These are phyloP conservation scores for Amblyjoppa proteus DNA, from an alignment of 2,888 invertebrate genomes.

Conservation along the genomic window DNA sequence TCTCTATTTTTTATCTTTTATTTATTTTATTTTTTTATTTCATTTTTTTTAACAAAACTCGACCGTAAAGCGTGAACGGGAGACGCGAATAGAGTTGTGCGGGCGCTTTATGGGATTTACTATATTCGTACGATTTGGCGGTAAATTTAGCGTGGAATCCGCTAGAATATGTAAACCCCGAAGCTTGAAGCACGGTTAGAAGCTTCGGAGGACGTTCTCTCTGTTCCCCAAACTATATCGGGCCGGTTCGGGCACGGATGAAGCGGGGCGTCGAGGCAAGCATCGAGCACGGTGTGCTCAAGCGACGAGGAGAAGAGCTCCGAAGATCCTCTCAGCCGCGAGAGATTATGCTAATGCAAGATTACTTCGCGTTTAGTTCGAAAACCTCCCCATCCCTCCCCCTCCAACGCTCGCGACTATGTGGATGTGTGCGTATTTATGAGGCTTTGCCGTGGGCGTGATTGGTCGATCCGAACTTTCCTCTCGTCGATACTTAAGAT, in stretches of 20 bases:
- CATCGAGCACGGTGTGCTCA: constrained; percentile 45
- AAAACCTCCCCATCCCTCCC: constrained; percentile 20
- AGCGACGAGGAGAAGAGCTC: constrained; percentile 51
- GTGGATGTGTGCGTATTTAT: background rate
- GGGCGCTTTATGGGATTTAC: background rate
- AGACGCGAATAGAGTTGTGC: background rate
- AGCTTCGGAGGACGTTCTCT: constrained; percentile 3
- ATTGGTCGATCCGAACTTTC: constrained; percentile 43
- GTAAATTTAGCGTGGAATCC: constrained; percentile 57
- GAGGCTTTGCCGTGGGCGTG: constrained; percentile 19
- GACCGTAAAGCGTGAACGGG: background rate
- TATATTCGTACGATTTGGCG: constrained; percentile 55
- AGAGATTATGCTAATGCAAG: constrained; percentile 69
- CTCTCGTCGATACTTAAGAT: constrained; percentile 33
- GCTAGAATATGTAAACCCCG: constrained; percentile 50
- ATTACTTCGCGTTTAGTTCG: constrained; percentile 67
- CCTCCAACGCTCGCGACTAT: background rate
- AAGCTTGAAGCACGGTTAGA: constrained; percentile 6
- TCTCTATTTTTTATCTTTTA: background rate
- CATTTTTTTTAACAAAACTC: background rate
- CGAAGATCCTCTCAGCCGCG: constrained; percentile 62
- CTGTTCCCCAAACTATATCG: constrained; percentile 29
- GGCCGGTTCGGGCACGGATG: constrained; percentile 22
- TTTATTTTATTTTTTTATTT: constrained; percentile 13
- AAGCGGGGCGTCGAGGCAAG: constrained; percentile 48